Evolutionary conservation across 2,113 vertebrate species (phyloP), one percentile per base, ranked within the genome.

Genomic region (Daphoenositta chrysoptera): DNA sequence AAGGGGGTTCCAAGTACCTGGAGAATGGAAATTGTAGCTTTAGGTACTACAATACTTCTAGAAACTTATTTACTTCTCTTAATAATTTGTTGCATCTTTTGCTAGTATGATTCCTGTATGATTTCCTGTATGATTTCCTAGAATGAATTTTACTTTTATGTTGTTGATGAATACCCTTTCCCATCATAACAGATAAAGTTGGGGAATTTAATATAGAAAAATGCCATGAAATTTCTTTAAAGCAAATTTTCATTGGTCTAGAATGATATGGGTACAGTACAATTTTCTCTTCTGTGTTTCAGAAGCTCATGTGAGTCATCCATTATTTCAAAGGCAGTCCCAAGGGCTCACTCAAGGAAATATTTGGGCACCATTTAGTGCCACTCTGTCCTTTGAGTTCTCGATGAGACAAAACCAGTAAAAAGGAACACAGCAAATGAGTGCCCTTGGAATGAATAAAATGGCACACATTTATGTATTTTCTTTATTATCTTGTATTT

Each of bases 401-500:
- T 91, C 71, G 65, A 91, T 84, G 72, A 95, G 87, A 91, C 60
- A 89, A 87, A 93, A 72, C 56, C 50, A 72, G 28, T 70, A 56
- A 61, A 96, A 95, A 83, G 90, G 57, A 95, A 96, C 47, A 56
- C 30, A 77, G 81, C 26, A 53, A 65, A 75, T 94, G 73, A 87
- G 57, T 64, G 83, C 83, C 60, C 77, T 89, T 87, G 68, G 60
- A 95, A 86, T 53, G 47, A 93, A 91, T 92, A 91, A 77, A 93
- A 90, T 58, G 28, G 33, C 53, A 73, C 73, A 61, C 72, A 64
- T 94, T 93, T 87, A 83, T 93, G 90, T 65, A 72, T 28, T 75
- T 92, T 84, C 28, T 71, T 94, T 96, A 97, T 96, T 89, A 90
- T 95, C 87, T 96, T 96, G 75, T 90, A 97, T 96, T 95, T 97